Percentiles rank a stretch among this genome's conserved stretches.
These are phyloP conservation scores for Andrena minutula DNA, from an alignment of 2,888 invertebrate genomes.

Conservation along the genomic window DNA sequence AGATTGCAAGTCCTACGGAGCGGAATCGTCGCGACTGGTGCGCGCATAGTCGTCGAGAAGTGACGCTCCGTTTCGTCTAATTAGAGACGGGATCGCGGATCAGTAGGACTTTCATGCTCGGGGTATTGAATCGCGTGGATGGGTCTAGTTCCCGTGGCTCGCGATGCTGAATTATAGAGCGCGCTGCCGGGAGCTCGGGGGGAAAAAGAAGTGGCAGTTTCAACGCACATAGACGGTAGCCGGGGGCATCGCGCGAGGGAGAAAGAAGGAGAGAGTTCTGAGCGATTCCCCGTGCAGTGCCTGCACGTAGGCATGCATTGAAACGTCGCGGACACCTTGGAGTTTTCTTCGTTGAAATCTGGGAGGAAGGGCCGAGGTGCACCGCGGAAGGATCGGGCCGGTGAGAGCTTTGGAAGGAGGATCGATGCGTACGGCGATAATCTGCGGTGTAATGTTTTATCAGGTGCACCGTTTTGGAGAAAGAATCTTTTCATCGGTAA, in stretches of 20 bases:
- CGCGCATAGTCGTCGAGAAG: conserved; percentile 46
- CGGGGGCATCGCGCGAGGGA: conserved; percentile 59
- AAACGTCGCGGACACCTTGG: conserved; percentile 2
- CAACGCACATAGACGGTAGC: conserved; percentile 44
- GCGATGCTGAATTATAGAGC: conserved; percentile 65
- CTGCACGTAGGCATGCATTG: conserved; percentile 41
- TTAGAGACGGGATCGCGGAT: conserved; percentile 38
- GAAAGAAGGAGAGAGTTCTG: neutral
- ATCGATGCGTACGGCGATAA: conserved; percentile 55
- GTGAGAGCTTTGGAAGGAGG: conserved; percentile 29
- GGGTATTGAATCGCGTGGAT: conserved; percentile 45
- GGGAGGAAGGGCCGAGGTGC: conserved; percentile 24
- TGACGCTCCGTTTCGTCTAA: conserved; percentile 33
- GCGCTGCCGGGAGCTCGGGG: conserved; percentile 65
- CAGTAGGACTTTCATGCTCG: conserved; percentile 44
- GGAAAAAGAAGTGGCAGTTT: conserved; percentile 63
- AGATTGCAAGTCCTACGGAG: neutral
- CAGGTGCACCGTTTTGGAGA: conserved; percentile 59
- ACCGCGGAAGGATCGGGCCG: conserved; percentile 42
- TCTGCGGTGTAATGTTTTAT: conserved; percentile 62
- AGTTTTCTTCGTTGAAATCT: conserved; percentile 1
- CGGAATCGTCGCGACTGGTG: conserved; percentile 33
- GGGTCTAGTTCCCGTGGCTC: conserved; percentile 50
- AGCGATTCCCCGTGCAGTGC: conserved; percentile 45
- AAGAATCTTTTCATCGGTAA: conserved; percentile 47